These are phyloP conservation scores for Bergia sp. DNA, from an alignment of 92 coral and sea anemone species.

Conservation along the genomic window DNA sequence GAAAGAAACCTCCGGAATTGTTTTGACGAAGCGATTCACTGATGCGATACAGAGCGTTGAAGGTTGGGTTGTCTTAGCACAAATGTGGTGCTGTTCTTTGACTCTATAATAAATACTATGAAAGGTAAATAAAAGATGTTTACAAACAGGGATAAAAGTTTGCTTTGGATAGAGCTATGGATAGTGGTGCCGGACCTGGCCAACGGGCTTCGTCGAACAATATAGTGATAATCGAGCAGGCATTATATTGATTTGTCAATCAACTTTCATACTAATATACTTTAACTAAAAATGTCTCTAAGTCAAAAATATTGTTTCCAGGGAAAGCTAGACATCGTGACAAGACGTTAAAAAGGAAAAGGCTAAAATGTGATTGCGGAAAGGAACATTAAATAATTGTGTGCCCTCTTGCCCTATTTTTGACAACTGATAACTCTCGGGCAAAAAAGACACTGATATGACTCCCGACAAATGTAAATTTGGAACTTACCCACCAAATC, in stretches of 20 bases:
- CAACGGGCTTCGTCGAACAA: conserved; percentile 10
- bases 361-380: not conserved
- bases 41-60: not conserved
- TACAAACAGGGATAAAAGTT: conserved; percentile 40
- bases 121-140: conserved; percentile 6
- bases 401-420: not conserved
- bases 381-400: not conserved
- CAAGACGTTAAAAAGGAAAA: not conserved
- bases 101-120: conserved; percentile 13
- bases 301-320: conserved; percentile 25
- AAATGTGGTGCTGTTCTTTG: conserved; percentile 21
- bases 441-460: not conserved
- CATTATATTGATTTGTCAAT: conserved; percentile 43
- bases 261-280: conserved; percentile 13
- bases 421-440: no score
- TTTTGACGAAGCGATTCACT: conserved; percentile 1
- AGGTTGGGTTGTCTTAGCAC: not conserved
- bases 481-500: not conserved
- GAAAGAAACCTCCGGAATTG: not conserved
- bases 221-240: not conserved
- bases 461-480: not conserved
- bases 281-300: conserved; percentile 31
- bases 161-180: conserved; percentile 20
- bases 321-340: not conserved
- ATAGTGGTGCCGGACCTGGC: conserved; percentile 1